Base-by-base conservation (phyloP, 30 jellyfish, hydroid and myxozoan genomes). In the Pelagia noctiluca region DNA sequence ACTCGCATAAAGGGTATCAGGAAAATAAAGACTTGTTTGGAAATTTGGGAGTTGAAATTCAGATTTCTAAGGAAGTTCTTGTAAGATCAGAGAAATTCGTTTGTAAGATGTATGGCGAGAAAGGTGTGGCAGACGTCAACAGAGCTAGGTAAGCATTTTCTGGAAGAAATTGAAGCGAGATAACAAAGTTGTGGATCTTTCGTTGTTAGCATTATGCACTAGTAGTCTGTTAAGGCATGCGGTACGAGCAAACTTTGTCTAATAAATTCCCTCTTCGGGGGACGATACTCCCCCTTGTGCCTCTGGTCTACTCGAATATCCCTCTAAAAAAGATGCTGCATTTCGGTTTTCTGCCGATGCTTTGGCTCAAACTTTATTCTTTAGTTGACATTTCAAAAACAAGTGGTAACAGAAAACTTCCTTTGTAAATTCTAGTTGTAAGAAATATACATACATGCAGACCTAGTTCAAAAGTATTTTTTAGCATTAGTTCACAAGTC, bases 171-270 rank as follows among this genome's bases (percentile, higher is more conserved):
- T 36, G 83, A 71, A 26, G 47, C 35, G 21, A 46, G 50, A 37
- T 32, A 1, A 71, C 36, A 71, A 37, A 71, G 84, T 71, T 71
- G 42, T 71, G 50, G 84, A 37, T 71, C 75, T 71, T 71, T 71
- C 47, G 3, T 38, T 57, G 71, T 23, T 49, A 28, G 63, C 87
- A 5, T 33, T 63, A 31, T 75, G 62, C 1, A 16, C 3, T 18
- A 30, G 49, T 49, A 29, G 67, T 53, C 61, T 2, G n/a, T 34
- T n/a, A 53, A 54, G 74, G 82, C 89, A 33, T 54, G 66, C 52
- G 35, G 21, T 61, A 61, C 37, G 89, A 78, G 73, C 89, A 22
- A 60, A 32, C 82, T 78, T 34, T 35, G 89, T 60, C n/a, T n/a
- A n/a, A n/a, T n/a, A n/a, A n/a, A n/a, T n/a, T n/a, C n/a, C n/a